phyloP scores from a whole-genome alignment of 2,888 invertebrate species.

The Dicranocentrus wangi region DNA sequence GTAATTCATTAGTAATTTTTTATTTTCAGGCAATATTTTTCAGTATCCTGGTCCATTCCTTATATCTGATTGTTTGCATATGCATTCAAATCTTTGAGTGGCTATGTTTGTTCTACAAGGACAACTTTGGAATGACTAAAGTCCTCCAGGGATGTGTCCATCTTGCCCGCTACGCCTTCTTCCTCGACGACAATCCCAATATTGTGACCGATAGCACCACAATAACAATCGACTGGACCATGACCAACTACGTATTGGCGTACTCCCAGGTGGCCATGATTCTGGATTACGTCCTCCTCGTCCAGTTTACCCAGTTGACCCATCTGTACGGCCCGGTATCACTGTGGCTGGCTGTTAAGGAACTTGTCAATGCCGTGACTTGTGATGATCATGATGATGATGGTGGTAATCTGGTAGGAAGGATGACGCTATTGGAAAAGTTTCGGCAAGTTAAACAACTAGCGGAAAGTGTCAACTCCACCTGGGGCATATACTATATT shows the following conservation, averaged over 20 bases:
- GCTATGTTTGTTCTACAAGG: too few species aligned
- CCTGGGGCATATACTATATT: conserved; percentile 42
- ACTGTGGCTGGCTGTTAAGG: conserved; percentile 28
- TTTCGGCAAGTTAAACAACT: conserved; percentile 17
- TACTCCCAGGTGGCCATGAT: background rate
- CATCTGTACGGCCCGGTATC: conserved; percentile 25
- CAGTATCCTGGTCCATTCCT: too few species aligned
- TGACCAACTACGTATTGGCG: too few species aligned
- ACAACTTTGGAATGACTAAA: too few species aligned
- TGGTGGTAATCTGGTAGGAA: background rate
- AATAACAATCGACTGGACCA: too few species aligned
- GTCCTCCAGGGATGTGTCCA: too few species aligned
- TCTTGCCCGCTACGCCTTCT: conserved; percentile 33
- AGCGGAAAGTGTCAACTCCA: background rate
- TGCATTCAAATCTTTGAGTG: too few species aligned
- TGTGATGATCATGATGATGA: too few species aligned
- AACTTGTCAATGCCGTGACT: conserved; percentile 7
- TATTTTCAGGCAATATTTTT: too few species aligned
- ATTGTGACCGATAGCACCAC: too few species aligned
- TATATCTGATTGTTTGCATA: too few species aligned
- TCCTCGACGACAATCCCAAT: conserved; percentile 23
- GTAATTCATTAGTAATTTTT: background rate
- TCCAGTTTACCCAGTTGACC: background rate
- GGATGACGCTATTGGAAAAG: background rate
- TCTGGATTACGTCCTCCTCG: background rate